These are phyloP conservation scores for Mamestra configurata DNA, from an alignment of 1,140 invertebrate genomes.

Conservation along the genomic window DNA sequence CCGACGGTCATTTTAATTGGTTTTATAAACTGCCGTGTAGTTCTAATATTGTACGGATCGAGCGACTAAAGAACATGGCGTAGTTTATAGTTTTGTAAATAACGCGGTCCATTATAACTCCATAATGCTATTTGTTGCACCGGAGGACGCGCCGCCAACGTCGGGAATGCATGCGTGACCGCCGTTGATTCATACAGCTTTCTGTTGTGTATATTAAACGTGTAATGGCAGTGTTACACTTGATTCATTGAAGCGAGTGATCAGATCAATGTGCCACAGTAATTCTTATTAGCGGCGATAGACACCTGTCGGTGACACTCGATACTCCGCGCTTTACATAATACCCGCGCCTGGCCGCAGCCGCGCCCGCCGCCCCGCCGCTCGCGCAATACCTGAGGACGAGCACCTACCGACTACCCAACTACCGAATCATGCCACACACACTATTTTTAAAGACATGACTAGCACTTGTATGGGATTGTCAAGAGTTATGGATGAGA, in stretches of 20 bases:
- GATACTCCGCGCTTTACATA: constrained; percentile 73
- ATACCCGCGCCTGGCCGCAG: constrained; percentile 60
- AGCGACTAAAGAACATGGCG: background rate
- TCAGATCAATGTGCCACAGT: constrained; percentile 56
- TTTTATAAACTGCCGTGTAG: background rate
- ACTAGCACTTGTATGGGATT: constrained; percentile 14
- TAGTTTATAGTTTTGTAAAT: constrained; percentile 48
- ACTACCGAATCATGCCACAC: constrained; percentile 18
- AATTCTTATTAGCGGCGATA: constrained; percentile 68
- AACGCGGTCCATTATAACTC: constrained; percentile 27
- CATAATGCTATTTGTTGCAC: constrained; percentile 36
- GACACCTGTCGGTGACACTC: constrained; percentile 72
- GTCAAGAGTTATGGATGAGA: background rate
- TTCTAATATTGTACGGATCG: background rate
- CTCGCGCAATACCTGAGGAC: constrained; percentile 48
- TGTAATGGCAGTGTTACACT: constrained; percentile 37
- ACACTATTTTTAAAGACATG: constrained; percentile 35
- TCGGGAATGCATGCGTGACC: constrained; percentile 11
- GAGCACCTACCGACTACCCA: background rate
- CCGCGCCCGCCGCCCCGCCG: constrained; percentile 29
- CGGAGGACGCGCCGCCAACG: background rate
- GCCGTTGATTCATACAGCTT: constrained; percentile 38
- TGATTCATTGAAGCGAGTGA: constrained; percentile 51
- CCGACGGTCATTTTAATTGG: constrained; percentile 4
- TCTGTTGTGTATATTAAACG: constrained; percentile 42